Percentiles rank a stretch among this genome's conserved stretches.
Conservation (phyloP, 2,797 vertebrate genomes). For the Selene dorsalis region DNA sequence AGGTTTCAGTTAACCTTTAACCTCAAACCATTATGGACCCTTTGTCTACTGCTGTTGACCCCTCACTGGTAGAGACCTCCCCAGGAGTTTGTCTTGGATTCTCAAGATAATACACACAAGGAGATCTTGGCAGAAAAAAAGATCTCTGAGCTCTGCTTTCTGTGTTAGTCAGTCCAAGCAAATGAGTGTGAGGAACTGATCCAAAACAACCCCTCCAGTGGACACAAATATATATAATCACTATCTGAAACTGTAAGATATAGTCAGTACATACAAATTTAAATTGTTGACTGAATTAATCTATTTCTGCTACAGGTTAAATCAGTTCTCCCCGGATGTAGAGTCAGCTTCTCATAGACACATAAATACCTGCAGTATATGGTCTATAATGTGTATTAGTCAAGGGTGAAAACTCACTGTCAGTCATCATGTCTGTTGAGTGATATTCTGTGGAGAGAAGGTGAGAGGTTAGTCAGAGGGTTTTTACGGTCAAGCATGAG, state of each 20-base stretch:
- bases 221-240: constrained; percentile 39
- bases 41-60: constrained; percentile 73
- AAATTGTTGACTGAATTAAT: not conserved
- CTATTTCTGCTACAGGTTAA: not conserved
- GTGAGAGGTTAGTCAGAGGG: constrained; percentile 25
- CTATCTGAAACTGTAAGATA: constrained; percentile 21
- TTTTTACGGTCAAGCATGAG: not conserved
- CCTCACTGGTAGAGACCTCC: constrained; percentile 76
- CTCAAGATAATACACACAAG: constrained; percentile 60
- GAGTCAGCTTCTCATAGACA: not conserved
- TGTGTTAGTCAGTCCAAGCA: constrained; percentile 62
- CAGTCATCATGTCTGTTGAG: not conserved
- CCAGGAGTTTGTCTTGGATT: constrained; percentile 77
- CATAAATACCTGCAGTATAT: not conserved
- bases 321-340: not conserved
- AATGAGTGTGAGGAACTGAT: constrained; percentile 54
- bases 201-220: constrained; percentile 49
- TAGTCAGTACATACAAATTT: not conserved
- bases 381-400: not conserved
- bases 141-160: constrained; percentile 58
- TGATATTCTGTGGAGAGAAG: constrained; percentile 49
- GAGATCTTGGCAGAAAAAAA: constrained; percentile 68
- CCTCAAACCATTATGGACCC: constrained; percentile 70
- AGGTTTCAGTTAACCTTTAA: constrained; percentile 81
- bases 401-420: constrained; percentile 54